A percentile compares a stretch with the other conserved stretches of the same genome.
Evolutionary conservation across 2,797 vertebrate species (phyloP).

Genomic region (Chlorospingus flavigularis): DNA sequence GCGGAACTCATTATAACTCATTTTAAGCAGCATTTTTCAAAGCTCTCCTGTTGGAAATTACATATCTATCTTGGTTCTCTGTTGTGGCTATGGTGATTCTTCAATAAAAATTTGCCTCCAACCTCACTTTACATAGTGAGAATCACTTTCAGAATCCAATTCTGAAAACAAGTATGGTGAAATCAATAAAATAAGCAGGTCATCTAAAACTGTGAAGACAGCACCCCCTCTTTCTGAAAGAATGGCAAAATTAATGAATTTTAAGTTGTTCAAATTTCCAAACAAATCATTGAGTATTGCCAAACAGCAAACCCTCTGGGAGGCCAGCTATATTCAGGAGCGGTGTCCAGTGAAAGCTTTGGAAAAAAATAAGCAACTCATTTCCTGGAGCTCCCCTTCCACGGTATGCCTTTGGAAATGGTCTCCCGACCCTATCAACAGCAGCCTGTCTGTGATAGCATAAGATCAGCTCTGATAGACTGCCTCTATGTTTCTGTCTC

Average conservation of each 20-base stretch:
- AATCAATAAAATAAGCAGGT: not conserved
- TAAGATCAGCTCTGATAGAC: not conserved
- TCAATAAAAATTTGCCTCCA: not conserved
- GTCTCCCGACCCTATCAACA: not conserved
- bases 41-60: not conserved
- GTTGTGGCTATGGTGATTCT: not conserved
- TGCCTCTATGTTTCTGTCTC: not conserved
- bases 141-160: not conserved
- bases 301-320: not conserved
- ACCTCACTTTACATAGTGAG: not conserved
- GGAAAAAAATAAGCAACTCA: rapidly evolving
- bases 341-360: not conserved
- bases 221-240: not conserved
- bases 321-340: not conserved
- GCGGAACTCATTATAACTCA: not conserved
- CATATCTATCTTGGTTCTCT: not conserved
- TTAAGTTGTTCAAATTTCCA: not conserved
- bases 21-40: not conserved
- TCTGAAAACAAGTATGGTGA: not conserved
- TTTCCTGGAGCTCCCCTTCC: not conserved
- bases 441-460: rapidly evolving
- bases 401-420: not conserved
- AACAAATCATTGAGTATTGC: not conserved
- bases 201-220: not conserved
- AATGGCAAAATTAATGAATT: not conserved